A percentile compares a stretch with the other conserved stretches of the same genome.
phyloP scores from a whole-genome alignment of 2,113 vertebrate species.

The Eleginops maclovinus region DNA sequence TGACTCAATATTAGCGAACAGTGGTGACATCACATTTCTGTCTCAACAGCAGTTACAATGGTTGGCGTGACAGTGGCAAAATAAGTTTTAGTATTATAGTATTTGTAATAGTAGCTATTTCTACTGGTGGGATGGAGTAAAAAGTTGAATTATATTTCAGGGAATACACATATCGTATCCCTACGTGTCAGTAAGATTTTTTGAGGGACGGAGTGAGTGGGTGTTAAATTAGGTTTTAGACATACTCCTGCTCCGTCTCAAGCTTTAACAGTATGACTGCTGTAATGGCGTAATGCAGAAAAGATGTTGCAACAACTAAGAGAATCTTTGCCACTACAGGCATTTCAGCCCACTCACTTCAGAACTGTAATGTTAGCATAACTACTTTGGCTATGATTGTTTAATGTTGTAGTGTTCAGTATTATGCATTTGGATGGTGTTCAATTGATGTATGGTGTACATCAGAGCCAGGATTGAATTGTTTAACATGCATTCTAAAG shows the following conservation, averaged over 20 bases:
- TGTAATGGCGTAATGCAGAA: neutral
- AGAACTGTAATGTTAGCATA: neutral
- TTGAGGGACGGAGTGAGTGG: slow-evolving; percentile 1
- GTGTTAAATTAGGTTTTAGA: neutral
- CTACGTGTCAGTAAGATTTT: neutral
- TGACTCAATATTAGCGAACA: neutral
- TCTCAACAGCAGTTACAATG: neutral
- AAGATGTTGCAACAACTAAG: slow-evolving; percentile 4
- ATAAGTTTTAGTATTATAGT: neutral
- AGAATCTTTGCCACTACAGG: slow-evolving; percentile 3
- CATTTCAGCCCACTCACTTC: neutral
- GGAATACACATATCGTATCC: neutral
- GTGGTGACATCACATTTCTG: neutral
- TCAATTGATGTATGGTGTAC: neutral
- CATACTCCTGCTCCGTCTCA: slow-evolving; percentile 8
- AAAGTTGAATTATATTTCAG: neutral
- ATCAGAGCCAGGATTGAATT: neutral
- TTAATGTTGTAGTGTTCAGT: neutral
- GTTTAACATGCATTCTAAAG: neutral
- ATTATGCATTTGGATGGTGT: neutral
- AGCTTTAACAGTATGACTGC: neutral
- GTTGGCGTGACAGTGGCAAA: neutral
- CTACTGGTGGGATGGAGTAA: neutral
- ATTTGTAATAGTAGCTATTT: neutral
- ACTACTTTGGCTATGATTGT: neutral